A percentile compares a stretch with the other conserved stretches of the same genome.
These are phyloP conservation scores for Adelosebastes latens DNA, from an alignment of 2,797 vertebrate genomes.

Conservation along the genomic window DNA sequence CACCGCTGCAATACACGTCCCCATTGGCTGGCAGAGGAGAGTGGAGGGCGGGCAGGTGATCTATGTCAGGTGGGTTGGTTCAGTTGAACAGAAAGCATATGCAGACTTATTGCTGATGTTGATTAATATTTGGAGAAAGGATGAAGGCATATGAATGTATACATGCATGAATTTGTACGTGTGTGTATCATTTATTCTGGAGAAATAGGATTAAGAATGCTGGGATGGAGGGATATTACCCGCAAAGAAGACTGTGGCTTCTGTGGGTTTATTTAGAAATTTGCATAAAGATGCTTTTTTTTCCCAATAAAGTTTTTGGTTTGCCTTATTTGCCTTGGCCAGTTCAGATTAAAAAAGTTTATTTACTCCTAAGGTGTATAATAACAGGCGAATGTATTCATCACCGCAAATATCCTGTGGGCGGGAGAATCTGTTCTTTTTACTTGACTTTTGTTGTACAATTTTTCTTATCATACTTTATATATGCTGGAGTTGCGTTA, in stretches of 20 bases:
- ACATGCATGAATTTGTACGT: background rate
- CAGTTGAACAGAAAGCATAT: background rate
- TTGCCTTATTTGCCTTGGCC: background rate
- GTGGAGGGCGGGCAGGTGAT: slow-evolving; percentile 87
- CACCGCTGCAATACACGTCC: slow-evolving; percentile 87
- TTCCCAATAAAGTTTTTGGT: background rate
- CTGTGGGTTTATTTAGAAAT: background rate
- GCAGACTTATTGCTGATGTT: background rate
- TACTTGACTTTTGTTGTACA: background rate
- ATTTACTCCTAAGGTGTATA: background rate
- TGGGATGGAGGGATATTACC: background rate
- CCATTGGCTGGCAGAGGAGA: slow-evolving; percentile 93
- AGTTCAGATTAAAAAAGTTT: background rate
- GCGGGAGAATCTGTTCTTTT: background rate
- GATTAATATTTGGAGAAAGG: background rate
- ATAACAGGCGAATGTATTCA: background rate
- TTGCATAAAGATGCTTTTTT: background rate
- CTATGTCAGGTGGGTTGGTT: slow-evolving; percentile 87
- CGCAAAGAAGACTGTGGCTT: background rate
- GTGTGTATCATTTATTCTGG: background rate
- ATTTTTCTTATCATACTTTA: background rate
- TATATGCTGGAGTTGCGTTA: background rate
- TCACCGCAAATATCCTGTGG: background rate
- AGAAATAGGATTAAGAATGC: background rate
- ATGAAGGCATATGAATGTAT: background rate